Evolutionary conservation across 2,113 vertebrate genomes (phyloP), one percentile per base, ranked within the genome.

Genomic region (Lucifuga dentata): DNA sequence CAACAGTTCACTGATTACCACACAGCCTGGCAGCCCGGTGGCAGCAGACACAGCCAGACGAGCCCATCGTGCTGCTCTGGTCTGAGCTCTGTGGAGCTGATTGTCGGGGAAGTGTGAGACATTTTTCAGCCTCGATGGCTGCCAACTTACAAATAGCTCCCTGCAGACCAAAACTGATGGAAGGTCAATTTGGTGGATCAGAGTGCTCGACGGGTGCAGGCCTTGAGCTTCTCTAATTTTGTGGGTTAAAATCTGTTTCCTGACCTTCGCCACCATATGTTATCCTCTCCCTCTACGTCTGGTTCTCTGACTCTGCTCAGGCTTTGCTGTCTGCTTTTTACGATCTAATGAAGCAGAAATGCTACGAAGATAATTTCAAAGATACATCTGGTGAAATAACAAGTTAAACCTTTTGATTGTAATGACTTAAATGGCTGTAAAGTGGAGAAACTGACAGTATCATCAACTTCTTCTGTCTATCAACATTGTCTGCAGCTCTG

Each of bases 121-220:
- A 58, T 85, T 86, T 84, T 83, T 83, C 75, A 84, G 72, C 61
- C 65, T 74, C 32, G 5, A 75, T 69, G 44, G 55, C 70, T 68
- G 72, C 83, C 75, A 82, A 75, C 81, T 72, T 70, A 46, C 69
- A 85, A 87, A 85, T 83, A 76, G 73, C 66, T 82, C 80, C 78
- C 70, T 72, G 76, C 46, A 55, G 78, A 67, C 45, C 38, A 5
- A 69, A 77, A 73, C 58, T 68, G 80, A 78, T 80, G 58, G 64
- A 50, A 63, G 78, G 86, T 82, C 80, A 84, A 78, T 87, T 65
- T 71, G 39, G 23, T 59, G 60, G 63, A 76, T 84, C 76, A 82
- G 68, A 58, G 57, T 56, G 60, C 71, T 55, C 69, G 68, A 36
- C 45, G 53, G 57, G 60, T 50, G 63, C 50, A 19, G 36, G 6